Evolutionary conservation across 2,888 invertebrate species (phyloP), one percentile per base, ranked within the genome.

Genomic region (Hyalella azteca): DNA sequence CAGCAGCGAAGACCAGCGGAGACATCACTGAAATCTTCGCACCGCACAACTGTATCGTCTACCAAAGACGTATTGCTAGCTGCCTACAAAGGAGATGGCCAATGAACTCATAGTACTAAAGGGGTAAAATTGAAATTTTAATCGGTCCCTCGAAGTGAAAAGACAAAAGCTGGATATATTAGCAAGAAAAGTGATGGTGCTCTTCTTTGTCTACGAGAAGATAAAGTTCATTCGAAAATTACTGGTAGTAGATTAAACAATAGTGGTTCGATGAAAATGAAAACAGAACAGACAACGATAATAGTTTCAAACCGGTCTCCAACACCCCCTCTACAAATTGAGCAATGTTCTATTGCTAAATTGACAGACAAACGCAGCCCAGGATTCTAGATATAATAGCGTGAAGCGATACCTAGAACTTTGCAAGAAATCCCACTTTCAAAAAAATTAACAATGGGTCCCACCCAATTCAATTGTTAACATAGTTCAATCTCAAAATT

Each of bases 191-290:
- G 19, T 29, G 29, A 66, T 7, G 66, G 66, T 36, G 36, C 36
- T 19, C 19, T 36, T 5, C 19, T 36, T 36, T n/a, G 36, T 19
- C 36, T 36, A 36, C 66, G 36, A 1, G 66, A 66, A 19, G 66
- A 66, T 4, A 66, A 66, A 66, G 66, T 66, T 66, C 66, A 66
- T 66, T 36, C 29, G 19, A 66, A 36, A 66, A n/a, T 3, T n/a
- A 13, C n/a, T 36, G 13, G 36, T 36, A 36, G 4, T 66, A 1
- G 66, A 66, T 15, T 36, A 66, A 66, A n/a, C n/a, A n/a, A n/a
- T 32, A 66, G 19, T 3, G 7, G 13, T 36, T 36, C 4, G 5
- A n/a, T 66, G n/a, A 66, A 19, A 54, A 54, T 54, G 7, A 54
- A 54, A 54, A 5, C 13, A 15, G 54, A 54, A 19, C 66, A 36